phyloP scores from a whole-genome alignment of 2,797 vertebrate species.

The Gymnocypris eckloni region DNA sequence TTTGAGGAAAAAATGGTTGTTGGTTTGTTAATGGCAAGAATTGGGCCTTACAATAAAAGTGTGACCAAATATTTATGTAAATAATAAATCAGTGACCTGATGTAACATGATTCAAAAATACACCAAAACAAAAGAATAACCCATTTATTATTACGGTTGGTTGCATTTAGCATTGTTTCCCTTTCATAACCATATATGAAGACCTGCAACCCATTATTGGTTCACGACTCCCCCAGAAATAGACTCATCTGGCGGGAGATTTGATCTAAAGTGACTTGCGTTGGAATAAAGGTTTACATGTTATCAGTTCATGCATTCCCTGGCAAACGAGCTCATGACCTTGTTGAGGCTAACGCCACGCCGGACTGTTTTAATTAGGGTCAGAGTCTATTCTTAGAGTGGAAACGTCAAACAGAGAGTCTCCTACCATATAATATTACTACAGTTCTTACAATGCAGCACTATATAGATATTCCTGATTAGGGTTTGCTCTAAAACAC shows the following conservation, averaged over 20 bases:
- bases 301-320: background rate
- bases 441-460: background rate
- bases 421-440: background rate
- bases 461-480: background rate
- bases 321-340: background rate
- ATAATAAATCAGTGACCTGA: background rate
- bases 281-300: constrained; percentile 12
- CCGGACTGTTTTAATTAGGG: constrained; percentile 1
- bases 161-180: background rate
- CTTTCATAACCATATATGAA: background rate
- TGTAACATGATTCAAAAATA: background rate
- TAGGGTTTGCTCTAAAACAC: background rate
- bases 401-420: background rate
- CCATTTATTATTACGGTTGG: background rate
- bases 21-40: background rate
- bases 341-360: background rate
- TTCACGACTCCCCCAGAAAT: constrained; percentile 5
- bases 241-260: background rate
- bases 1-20: background rate
- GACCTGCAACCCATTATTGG: background rate
- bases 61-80: background rate
- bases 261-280: background rate
- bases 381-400: background rate
- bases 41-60: background rate
- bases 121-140: background rate